phyloP scores from a whole-genome alignment of 2,888 invertebrate genomes.

The Apamea crenata region DNA sequence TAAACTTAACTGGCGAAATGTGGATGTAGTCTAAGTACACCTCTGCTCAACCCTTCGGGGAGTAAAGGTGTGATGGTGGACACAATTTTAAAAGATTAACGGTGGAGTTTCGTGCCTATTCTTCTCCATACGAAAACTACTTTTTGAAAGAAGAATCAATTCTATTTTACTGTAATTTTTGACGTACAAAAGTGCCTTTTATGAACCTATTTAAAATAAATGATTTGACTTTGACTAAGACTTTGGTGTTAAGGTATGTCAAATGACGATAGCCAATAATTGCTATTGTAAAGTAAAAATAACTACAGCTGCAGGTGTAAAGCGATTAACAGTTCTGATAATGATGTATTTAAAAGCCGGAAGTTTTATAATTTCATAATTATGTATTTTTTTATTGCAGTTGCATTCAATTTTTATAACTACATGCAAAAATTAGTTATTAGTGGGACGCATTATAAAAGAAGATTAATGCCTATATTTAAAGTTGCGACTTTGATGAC shows the following conservation, averaged over 20 bases:
- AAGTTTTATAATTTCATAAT: constrained; percentile 8
- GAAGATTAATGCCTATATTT: background rate
- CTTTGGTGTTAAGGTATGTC: background rate
- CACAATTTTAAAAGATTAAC: no score
- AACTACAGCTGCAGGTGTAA: background rate
- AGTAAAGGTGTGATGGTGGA: no score
- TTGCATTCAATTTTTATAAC: background rate
- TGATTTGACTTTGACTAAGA: no score
- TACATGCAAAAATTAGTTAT: background rate
- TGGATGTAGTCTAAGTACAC: no score
- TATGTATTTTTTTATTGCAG: constrained; percentile 6
- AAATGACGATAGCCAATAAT: background rate
- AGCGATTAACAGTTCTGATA: background rate
- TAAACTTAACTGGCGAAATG: no score
- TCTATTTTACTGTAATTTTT: no score
- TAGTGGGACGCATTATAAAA: background rate
- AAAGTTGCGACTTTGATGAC: background rate
- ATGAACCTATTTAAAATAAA: no score
- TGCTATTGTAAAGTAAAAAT: background rate
- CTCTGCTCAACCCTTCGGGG: rapidly evolving
- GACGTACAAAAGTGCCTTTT: no score
- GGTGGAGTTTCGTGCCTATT: no score
- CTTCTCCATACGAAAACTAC: no score
- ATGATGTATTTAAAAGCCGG: background rate
- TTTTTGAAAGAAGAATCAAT: no score